Evolutionary conservation across 2,888 invertebrate genomes (phyloP).

Genomic region (Ischnura elegans): DNA sequence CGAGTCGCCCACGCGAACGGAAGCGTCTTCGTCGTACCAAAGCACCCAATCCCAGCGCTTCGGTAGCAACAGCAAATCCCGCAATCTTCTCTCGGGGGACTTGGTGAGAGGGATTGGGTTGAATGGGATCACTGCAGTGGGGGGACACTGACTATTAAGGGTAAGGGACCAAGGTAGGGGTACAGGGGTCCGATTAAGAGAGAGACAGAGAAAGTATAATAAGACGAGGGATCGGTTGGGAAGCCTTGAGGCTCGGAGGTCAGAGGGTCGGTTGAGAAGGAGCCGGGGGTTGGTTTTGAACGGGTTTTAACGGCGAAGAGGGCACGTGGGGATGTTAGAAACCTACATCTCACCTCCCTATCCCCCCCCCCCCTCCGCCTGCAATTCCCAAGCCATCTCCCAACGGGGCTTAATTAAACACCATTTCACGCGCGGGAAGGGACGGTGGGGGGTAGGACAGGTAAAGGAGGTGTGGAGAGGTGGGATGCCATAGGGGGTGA

Average conservation of each 20-base stretch:
- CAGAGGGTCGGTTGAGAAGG: neutral
- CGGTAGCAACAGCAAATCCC: neutral
- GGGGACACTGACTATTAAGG: too few species aligned
- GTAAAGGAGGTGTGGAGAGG: too few species aligned
- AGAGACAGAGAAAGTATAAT: neutral
- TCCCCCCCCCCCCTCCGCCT: neutral
- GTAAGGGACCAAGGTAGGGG: neutral
- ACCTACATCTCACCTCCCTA: too few species aligned
- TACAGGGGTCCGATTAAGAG: neutral
- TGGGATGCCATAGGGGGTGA: too few species aligned
- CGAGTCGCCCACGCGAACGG: too few species aligned
- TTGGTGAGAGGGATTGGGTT: neutral
- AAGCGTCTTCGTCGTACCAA: too few species aligned
- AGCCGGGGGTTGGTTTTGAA: neutral
- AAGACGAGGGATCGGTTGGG: neutral
- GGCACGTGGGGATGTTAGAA: too few species aligned
- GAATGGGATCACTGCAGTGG: neutral
- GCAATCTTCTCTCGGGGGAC: neutral
- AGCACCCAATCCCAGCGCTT: too few species aligned
- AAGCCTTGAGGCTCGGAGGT: neutral
- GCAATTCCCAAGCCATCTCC: neutral
- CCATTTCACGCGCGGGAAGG: neutral
- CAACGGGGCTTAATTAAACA: conserved; percentile 1
- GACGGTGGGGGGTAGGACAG: neutral
- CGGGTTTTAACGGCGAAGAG: neutral